Evolutionary conservation across 2,888 invertebrate genomes (phyloP), one percentile per base, ranked within the genome.

Genomic region (Pherbina coryleti): DNA sequence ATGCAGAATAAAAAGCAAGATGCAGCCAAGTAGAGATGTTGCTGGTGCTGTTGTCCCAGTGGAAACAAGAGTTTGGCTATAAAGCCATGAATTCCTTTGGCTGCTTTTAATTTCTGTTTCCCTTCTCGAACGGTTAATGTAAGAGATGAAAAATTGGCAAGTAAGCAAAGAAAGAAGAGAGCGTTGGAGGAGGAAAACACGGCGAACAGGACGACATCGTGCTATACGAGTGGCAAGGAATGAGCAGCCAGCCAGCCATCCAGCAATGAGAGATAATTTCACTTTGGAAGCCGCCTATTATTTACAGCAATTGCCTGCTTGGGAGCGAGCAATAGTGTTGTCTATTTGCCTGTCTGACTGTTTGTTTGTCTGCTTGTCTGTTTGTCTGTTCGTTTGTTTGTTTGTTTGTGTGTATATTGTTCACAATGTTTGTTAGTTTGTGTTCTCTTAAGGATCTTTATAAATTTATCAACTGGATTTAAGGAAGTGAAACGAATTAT

Each of bases 71-170:
- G 66, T 37, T 37, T 66, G 66, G 66, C 66, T 66, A 22, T 34
- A 37, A 67, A 37, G 34, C 67, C 44, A 67, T 44, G 44, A 44
- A 67, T 67, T 67, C 55, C 37, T 67, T 67, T 22, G 67, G 22
- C 44, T 37, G 67, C 67, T 67, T 67, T 67, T 67, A 67, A 67
- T 67, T 67, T 67, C 44, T 37, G 44, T 22, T 44, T 37, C 17
- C 14, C 44, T 22, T n/a, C 53, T 55, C 11, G 55, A 53, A 14
- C 17, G 19, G 11, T 57, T 25, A 60, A 60, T 60, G 37, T 64
- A 17, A 37, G 34, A 44, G 49, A 37, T 9, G n/a, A 44, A n/a
- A 17, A 67, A 19, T 22, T 34, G 17, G n/a, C 31, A 22, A 67
- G 31, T n/a, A 19, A 19, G 22, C 31, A 19, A 53, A 55, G 17